Evolutionary conservation across 2,113 vertebrate genomes (phyloP).

Genomic region (Pleuronectes platessa): DNA sequence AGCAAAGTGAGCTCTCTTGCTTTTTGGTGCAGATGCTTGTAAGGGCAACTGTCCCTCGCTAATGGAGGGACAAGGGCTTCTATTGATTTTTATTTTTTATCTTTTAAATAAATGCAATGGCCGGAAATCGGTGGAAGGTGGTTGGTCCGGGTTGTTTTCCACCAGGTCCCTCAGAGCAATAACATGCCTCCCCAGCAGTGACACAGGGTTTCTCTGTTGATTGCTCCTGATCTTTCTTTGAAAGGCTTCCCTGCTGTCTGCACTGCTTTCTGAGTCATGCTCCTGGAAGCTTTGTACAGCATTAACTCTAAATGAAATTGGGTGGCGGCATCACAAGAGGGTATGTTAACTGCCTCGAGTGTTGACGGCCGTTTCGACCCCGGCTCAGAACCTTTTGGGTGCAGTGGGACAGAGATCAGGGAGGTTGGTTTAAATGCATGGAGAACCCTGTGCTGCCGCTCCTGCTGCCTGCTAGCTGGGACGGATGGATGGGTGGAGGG

Average conservation of each 20-base stretch:
- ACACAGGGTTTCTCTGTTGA: slow-evolving; percentile 56
- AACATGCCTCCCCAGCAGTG: slow-evolving; percentile 45
- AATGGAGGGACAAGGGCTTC: slow-evolving; percentile 23
- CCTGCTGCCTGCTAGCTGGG: slow-evolving; percentile 40
- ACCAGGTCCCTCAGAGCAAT: slow-evolving; percentile 24
- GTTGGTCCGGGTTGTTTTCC: slow-evolving; percentile 24
- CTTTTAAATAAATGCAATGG: slow-evolving; percentile 27
- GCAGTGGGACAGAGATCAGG: slow-evolving; percentile 19
- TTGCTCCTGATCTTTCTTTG: slow-evolving; percentile 63
- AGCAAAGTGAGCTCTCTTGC: slow-evolving; percentile 1
- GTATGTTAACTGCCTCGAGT: slow-evolving; percentile 22
- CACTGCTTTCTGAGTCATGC: slow-evolving; percentile 55
- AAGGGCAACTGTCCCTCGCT: not conserved
- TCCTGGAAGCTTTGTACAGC: slow-evolving; percentile 51
- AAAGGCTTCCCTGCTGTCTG: slow-evolving; percentile 52
- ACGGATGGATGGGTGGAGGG: slow-evolving; percentile 46
- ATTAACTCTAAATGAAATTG: slow-evolving; percentile 38
- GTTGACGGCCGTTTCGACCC: slow-evolving; percentile 13
- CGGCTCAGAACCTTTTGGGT: slow-evolving; percentile 7
- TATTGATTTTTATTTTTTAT: slow-evolving; percentile 26
- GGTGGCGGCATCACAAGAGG: slow-evolving; percentile 20
- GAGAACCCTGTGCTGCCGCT: slow-evolving; percentile 33
- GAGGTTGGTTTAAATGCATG: slow-evolving; percentile 44
- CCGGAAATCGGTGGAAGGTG: slow-evolving; percentile 34
- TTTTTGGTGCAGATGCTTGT: slow-evolving; percentile 23